phyloP scores from a whole-genome alignment of 2,797 vertebrate species.

The Chiloscyllium punctatum region DNA sequence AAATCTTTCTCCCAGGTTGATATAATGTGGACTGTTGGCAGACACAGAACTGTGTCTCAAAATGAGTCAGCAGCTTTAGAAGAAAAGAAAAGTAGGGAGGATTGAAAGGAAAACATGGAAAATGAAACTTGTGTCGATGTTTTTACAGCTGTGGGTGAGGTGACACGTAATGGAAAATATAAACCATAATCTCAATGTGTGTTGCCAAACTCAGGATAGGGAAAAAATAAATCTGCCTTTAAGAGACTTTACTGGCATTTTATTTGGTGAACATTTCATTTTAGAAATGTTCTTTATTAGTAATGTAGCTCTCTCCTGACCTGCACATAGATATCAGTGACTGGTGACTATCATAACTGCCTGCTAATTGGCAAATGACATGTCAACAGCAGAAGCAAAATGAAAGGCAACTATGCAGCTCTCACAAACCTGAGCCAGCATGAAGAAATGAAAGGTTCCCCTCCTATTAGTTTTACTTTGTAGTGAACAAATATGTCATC shows the following conservation, averaged over 20 bases:
- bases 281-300: neutral
- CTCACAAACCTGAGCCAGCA: slow-evolving; percentile 11
- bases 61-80: neutral
- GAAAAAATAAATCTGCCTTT: neutral
- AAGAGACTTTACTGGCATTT: neutral
- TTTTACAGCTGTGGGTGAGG: slow-evolving; percentile 32
- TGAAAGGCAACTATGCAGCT: neutral
- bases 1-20: neutral
- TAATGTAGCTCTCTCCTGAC: neutral
- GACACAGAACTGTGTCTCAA: neutral
- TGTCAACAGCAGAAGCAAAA: neutral
- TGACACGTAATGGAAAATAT: slow-evolving; percentile 30
- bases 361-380: neutral
- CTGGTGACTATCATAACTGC: neutral
- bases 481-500: neutral
- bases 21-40: neutral
- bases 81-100: neutral
- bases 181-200: neutral
- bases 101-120: slow-evolving; percentile 16
- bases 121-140: slow-evolving; percentile 32
- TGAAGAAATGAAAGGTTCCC: neutral
- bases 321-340: neutral
- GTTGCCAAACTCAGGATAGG: neutral
- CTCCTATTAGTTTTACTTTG: neutral
- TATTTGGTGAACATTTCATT: slow-evolving; percentile 13